Conservation (phyloP, 1,140 invertebrate genomes). For the Dryas iulia region DNA sequence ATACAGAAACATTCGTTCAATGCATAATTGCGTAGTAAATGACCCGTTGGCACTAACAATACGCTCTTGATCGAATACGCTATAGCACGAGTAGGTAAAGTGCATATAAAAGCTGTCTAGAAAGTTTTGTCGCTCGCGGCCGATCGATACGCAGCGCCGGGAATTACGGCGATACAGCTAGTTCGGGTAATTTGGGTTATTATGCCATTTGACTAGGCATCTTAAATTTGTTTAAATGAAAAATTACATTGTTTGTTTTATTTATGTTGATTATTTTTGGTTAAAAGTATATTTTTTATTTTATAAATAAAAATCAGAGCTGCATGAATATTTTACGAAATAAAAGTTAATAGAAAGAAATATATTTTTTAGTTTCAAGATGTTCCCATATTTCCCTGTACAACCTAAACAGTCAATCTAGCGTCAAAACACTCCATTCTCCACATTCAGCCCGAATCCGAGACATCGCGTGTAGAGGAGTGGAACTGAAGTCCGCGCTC, state of each 20-base stretch:
- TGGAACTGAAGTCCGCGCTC: too few relatives aligned
- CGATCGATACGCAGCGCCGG: conserved; percentile 69
- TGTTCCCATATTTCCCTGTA: too few relatives aligned
- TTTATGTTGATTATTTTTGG: not conserved
- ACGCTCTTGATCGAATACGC: conserved; percentile 52
- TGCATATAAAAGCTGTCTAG: conserved; percentile 81
- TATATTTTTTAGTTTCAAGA: too few relatives aligned
- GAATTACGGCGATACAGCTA: conserved; percentile 65
- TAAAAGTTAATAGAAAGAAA: too few relatives aligned
- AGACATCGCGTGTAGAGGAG: too few relatives aligned
- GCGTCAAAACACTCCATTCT: too few relatives aligned
- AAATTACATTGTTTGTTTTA: not conserved
- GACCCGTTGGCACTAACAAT: conserved; percentile 44
- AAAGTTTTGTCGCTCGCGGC: conserved; percentile 78
- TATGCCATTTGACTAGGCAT: conserved; percentile 57
- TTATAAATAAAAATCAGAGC: not conserved
- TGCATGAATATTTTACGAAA: too few relatives aligned
- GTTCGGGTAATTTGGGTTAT: conserved; percentile 73
- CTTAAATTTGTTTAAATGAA: not conserved
- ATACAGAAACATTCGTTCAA: conserved; percentile 10
- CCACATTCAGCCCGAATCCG: too few relatives aligned
- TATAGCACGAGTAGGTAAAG: conserved; percentile 58
- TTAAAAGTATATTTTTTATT: conserved; percentile 6
- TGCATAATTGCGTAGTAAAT: conserved; percentile 40
- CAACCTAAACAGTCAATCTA: too few relatives aligned